phyloP scores from a whole-genome alignment of 1,140 invertebrate genomes.

The Aphaenogaster ashmeadi region DNA sequence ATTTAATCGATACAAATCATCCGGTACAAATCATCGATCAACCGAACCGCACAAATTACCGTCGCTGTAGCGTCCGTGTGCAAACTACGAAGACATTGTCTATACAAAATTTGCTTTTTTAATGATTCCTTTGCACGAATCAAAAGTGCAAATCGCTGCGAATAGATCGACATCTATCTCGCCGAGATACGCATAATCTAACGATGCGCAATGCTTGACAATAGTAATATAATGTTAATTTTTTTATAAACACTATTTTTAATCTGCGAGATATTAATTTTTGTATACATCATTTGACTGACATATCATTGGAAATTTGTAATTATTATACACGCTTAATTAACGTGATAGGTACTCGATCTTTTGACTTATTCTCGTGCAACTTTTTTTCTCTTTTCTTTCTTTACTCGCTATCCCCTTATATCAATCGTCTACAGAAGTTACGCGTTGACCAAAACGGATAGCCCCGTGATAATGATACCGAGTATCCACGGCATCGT shows the following conservation, averaged over 20 bases:
- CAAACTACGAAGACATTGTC: slow-evolving; percentile 9
- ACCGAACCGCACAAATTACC: slow-evolving; percentile 40
- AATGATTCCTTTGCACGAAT: slow-evolving; percentile 1
- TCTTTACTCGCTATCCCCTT: background rate
- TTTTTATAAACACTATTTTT: slow-evolving; percentile 9
- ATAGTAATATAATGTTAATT: slow-evolving; percentile 34
- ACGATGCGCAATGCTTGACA: slow-evolving; percentile 14
- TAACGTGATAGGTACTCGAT: background rate
- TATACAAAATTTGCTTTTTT: slow-evolving; percentile 5
- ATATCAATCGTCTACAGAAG: background rate
- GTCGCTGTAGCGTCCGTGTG: background rate
- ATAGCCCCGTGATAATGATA: slow-evolving; percentile 27
- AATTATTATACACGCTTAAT: background rate
- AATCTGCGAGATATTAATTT: background rate
- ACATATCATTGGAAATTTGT: background rate
- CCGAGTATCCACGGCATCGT: background rate
- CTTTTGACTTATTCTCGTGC: slow-evolving; percentile 11
- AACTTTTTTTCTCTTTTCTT: slow-evolving; percentile 6
- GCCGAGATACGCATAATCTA: background rate
- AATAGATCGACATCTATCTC: background rate
- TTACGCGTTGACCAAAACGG: slow-evolving; percentile 23
- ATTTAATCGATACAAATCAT: slow-evolving; percentile 11
- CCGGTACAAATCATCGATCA: background rate
- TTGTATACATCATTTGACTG: background rate
- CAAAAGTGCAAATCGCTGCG: background rate